Evolutionary conservation across 2,113 vertebrate genomes (phyloP), one percentile per base, ranked within the genome.

Genomic region (Dromaius novaehollandiae): DNA sequence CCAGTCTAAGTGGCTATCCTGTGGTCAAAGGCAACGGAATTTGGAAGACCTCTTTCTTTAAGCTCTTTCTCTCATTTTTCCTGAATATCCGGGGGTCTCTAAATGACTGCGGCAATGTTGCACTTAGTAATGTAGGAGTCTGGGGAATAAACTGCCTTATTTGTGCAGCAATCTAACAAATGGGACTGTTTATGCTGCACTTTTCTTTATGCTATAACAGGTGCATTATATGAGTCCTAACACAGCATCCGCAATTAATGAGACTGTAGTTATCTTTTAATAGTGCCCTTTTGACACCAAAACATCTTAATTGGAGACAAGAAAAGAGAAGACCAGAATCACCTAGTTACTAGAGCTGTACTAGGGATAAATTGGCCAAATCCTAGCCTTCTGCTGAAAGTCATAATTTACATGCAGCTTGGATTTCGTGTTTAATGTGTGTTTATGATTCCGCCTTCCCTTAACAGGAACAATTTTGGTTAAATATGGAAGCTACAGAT

Each of bases 231-330:
- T 56, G 24, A 82, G 13, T 69, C 36, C 30, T 75, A 95, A 91
- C 8, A 55, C 5, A 86, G 5, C 18, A 81, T 42, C 38, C 14
- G 40, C 60, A 82, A 48, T 86, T 96, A 93, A 73, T 61, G 8
- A 90, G 71, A 56, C 17, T 16, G 7, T 50, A 76, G 60, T 38
- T 76, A 60, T 68, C 53, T 79, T 75, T 86, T 73, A 82, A 80
- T 28, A 56, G 4, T 7, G 15, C 8, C 55, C 42, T 96, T 93
- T 80, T 69, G 30, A 91, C 68, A 76, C 11, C 26, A 66, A 73
- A 89, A 63, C 7, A 61, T 87, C 87, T 87, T 94, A 96, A 94
- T 78, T 88, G 50, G 81, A 91, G 92, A 70, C 16, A 60, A 70
- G 14, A 79, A 82, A 82, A 74, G 11, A 63, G n/a, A 85, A 55